Conservation (phyloP, 2,888 invertebrate genomes). For the Dicroscelio sp. region DNA sequence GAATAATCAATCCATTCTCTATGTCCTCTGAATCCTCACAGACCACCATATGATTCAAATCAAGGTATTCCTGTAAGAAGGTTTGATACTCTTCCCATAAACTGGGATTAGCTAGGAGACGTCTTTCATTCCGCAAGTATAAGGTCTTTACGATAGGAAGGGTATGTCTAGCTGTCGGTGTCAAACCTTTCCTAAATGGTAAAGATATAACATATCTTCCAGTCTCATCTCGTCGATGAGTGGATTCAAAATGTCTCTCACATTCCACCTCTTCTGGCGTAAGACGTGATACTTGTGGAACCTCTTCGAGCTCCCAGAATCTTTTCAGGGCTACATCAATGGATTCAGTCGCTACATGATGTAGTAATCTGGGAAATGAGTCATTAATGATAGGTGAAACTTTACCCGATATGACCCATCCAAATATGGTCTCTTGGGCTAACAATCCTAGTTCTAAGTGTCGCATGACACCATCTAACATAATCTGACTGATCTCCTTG, state of each 20-base stretch:
- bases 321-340: too few relatives aligned
- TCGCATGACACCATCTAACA: background rate
- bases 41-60: background rate
- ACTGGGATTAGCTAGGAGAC: background rate
- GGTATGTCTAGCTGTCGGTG: background rate
- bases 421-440: slow-evolving; percentile 32
- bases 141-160: background rate
- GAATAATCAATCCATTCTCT: background rate
- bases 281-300: background rate
- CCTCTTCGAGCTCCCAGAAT: slow-evolving; percentile 8
- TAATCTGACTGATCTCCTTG: background rate
- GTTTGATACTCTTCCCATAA: background rate
- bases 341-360: background rate
- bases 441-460: too few relatives aligned
- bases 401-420: slow-evolving; percentile 16
- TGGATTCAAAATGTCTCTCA: background rate
- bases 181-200: background rate
- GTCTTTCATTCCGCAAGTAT: background rate
- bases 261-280: background rate
- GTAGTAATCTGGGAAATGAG: background rate
- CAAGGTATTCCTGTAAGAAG: background rate
- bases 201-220: background rate
- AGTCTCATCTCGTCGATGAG: background rate
- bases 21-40: background rate
- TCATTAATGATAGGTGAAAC: background rate